Base-by-base conservation (phyloP, 2,888 invertebrate genomes). In the Drosophila sordidapex region DNA sequence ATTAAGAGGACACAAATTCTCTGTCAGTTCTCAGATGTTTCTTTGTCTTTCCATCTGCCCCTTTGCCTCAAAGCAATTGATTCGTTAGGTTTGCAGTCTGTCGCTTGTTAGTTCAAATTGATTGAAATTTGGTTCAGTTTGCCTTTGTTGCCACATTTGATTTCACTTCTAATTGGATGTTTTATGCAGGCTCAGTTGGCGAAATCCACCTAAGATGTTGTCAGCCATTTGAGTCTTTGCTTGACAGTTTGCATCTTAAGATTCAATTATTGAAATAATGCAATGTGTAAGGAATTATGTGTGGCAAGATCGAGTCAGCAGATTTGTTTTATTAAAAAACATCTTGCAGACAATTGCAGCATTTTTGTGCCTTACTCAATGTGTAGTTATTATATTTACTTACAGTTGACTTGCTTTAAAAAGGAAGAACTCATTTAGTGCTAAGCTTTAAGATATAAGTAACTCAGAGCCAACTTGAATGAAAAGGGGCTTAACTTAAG, bases 81-180 rank as follows among this genome's bases (percentile, higher is more conserved):
- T 89, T 85, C 75, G 89, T 77, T 84, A 80, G 84, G 72, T 63
- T 82, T 70, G 66, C 74, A 82, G 86, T 89, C 89, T 79, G 82
- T 80, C 82, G 82, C 84, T 87, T 82, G 85, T 89, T 85, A 80
- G 82, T 46, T 33, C 66, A 83, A 85, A 85, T 89, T 87, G 85
- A 84, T 87, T 89, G 85, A 83, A 89, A 89, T 89, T 85, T 70
- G 82, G 71, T 76, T 85, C 69, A 56, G 83, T 63, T 60, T 77
- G 35, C 61, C 67, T 77, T 81, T 77, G 77, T 74, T 58, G 70
- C 35, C 68, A 60, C 58, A 72, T 80, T 80, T 59, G 63, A 80
- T 76, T 76, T 57, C 63, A 48, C 53, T 63, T 60, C 57, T 61
- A 70, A 81, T 63, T 80, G 72, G n/a, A 61, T 48, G 29, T 43